Conservation (phyloP, 1,140 invertebrate species). For the Heliothis subflexa region DNA sequence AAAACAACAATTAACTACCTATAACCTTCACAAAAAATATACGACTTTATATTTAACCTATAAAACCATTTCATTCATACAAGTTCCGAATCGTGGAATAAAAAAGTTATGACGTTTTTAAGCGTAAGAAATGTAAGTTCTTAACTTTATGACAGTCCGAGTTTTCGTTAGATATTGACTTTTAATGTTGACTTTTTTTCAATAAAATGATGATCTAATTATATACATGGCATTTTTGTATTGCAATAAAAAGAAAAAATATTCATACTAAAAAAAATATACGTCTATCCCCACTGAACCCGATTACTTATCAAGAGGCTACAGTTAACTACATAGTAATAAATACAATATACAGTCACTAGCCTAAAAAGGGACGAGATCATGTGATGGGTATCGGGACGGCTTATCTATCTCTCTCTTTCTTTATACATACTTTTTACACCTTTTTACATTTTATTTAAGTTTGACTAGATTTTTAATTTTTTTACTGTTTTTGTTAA, state of each 20-base stretch:
- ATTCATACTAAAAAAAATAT: neutral
- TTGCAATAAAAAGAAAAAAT: neutral
- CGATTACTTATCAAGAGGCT: conserved; percentile 32
- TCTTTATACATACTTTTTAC: conserved; percentile 20
- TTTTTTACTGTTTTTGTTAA: neutral
- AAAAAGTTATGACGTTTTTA: too few relatives aligned
- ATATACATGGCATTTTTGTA: too few relatives aligned
- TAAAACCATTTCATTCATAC: too few relatives aligned
- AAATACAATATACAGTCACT: conserved; percentile 44
- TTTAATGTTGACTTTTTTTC: too few relatives aligned
- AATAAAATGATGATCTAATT: too few relatives aligned
- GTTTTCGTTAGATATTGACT: too few relatives aligned
- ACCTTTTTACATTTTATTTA: neutral
- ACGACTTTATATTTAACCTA: too few relatives aligned
- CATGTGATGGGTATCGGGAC: conserved; percentile 54
- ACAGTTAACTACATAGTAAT: conserved; percentile 39
- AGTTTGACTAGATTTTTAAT: conserved; percentile 4
- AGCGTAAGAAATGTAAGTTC: too few relatives aligned
- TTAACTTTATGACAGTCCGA: too few relatives aligned
- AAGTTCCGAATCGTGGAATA: too few relatives aligned
- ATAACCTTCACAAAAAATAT: neutral
- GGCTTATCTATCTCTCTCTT: conserved; percentile 26
- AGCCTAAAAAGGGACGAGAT: conserved; percentile 56
- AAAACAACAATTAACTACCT: too few relatives aligned
- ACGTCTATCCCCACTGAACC: conserved; percentile 24